Conservation (phyloP, 2,888 invertebrate genomes). For the Agrochola macilenta region DNA sequence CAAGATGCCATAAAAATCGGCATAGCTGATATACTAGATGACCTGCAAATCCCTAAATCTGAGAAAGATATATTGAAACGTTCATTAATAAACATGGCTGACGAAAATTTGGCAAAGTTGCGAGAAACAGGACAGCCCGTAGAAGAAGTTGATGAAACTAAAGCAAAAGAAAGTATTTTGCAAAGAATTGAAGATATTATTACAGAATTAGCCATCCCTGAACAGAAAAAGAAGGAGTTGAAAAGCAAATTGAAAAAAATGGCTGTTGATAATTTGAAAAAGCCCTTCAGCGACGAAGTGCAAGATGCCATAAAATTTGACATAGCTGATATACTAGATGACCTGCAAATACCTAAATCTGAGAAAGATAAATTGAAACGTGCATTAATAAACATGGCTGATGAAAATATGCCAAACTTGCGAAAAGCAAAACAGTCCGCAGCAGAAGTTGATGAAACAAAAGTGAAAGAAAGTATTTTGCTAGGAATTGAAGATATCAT, state of each 20-base stretch:
- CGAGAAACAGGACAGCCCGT: neutral
- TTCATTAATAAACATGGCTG: no score
- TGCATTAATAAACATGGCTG: slow-evolving; percentile 44
- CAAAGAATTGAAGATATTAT: neutral
- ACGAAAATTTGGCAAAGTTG: neutral
- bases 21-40: no score
- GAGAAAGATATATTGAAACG: no score
- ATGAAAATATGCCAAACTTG: neutral
- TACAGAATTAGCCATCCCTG: neutral
- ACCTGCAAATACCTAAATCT: slow-evolving; percentile 1
- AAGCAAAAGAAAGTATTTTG: neutral
- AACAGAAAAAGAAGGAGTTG: neutral
- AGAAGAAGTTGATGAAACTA: neutral
- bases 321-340: slow-evolving; percentile 8
- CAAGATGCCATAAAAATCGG: no score
- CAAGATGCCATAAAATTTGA: neutral
- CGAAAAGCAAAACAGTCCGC: no score
- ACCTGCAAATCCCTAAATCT: no score
- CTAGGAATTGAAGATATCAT: neutral
- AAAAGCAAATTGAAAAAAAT: slow-evolving; percentile 7
- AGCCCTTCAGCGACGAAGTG: neutral
- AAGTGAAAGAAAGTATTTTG: no score
- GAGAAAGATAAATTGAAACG: slow-evolving; percentile 46
- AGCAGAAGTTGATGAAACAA: no score
- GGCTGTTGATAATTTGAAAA: neutral